phyloP scores from a whole-genome alignment of 2,797 vertebrate species.

The Crossoptilon crossoptilon region DNA sequence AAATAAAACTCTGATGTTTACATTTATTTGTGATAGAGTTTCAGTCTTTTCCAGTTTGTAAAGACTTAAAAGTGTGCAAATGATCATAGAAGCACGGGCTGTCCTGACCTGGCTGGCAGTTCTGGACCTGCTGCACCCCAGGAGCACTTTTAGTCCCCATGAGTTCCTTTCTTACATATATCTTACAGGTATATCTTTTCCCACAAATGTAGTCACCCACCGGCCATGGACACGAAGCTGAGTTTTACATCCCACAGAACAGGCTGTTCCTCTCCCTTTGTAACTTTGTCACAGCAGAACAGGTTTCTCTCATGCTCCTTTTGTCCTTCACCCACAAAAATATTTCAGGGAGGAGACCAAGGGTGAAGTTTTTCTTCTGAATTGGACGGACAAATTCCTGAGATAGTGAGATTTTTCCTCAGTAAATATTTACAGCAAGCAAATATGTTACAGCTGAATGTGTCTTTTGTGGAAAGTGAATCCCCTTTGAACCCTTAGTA shows the following conservation, averaged over 20 bases:
- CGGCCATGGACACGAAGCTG: too few relatives aligned
- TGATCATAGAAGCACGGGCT: too few relatives aligned
- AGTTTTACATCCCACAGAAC: background rate
- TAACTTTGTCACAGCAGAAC: background rate
- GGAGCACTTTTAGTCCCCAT: too few relatives aligned
- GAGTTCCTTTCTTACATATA: too few relatives aligned
- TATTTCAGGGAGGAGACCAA: background rate
- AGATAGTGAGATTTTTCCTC: background rate
- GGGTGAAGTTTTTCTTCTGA: background rate
- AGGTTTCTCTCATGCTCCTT: background rate
- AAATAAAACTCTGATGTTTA: background rate
- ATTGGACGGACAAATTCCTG: background rate
- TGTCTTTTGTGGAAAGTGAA: rapidly evolving
- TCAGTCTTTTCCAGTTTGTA: background rate
- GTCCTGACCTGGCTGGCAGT: too few relatives aligned
- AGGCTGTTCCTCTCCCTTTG: background rate
- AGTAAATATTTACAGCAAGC: background rate
- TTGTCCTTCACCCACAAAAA: background rate
- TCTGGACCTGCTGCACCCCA: too few relatives aligned
- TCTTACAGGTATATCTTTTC: too few relatives aligned
- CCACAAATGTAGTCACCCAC: too few relatives aligned
- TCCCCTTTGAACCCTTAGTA: background rate
- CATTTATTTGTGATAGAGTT: background rate
- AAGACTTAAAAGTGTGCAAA: background rate
- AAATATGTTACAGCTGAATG: background rate